phyloP scores from a whole-genome alignment of 2,888 invertebrate species.

The Apodemia hepburni region DNA sequence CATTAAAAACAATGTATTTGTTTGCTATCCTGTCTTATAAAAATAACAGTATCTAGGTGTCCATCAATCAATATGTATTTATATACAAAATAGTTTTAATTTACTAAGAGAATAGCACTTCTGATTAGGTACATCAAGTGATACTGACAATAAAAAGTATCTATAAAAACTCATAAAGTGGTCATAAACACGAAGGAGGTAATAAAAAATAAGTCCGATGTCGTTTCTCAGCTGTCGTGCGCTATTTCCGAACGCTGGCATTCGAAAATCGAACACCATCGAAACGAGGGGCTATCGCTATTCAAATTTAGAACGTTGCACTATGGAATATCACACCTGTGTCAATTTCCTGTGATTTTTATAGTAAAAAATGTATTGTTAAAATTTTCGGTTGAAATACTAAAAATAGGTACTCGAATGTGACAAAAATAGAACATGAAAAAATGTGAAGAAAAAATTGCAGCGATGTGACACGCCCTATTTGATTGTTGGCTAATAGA shows the following conservation, averaged over 20 bases:
- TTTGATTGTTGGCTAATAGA: no score
- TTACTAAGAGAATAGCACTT: background rate
- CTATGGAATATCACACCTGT: conserved; percentile 32
- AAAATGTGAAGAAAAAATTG: no score
- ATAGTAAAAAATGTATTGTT: conserved; percentile 2
- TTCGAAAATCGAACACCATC: conserved; percentile 75
- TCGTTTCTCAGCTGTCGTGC: conserved; percentile 76
- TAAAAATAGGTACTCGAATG: background rate
- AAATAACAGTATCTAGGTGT: no score
- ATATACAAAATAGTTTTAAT: background rate
- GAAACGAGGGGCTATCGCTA: conserved; percentile 46
- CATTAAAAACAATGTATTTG: no score
- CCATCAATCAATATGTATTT: background rate
- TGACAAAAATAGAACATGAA: background rate
- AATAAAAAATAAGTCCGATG: conserved; percentile 72
- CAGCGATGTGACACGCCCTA: background rate
- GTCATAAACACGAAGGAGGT: conserved; percentile 76
- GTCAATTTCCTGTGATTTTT: conserved; percentile 19
- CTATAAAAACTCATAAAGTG: conserved; percentile 77
- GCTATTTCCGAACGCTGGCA: conserved; percentile 71
- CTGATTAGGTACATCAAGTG: conserved; percentile 32
- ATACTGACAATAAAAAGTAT: conserved; percentile 70
- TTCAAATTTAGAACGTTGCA: conserved; percentile 33
- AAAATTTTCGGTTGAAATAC: background rate
- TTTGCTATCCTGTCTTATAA: no score